Base-by-base conservation (phyloP, 1,140 invertebrate genomes). In the Zaprionus gabonicus region DNA sequence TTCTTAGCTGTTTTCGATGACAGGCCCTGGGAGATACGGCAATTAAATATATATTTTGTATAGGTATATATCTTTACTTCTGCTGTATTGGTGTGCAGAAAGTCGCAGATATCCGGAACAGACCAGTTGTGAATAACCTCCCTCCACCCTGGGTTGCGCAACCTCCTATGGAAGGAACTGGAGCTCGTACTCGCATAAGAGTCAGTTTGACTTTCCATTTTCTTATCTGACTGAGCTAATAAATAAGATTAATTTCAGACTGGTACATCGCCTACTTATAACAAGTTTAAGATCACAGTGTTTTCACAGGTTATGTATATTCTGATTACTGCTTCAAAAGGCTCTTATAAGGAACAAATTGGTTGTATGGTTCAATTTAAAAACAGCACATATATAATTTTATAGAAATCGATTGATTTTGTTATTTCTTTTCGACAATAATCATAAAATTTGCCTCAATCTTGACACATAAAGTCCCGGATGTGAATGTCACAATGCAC, bases 361-460 rank as follows among this genome's bases (percentile, higher is more conserved):
- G 31, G 3, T n/a, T 56, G 28, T 31, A 10, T n/a, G 12, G 9
- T 28, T 51, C 20, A 51, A 51, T 13, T 51, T 25, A 23, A 23
- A 51, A 51, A 51, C 20, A 51, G 10, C 20, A 13, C 12, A n/a
- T 51, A 12, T 46, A 53, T 46, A 58, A 25, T 57, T 13, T 57
- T 57, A 28, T 25, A 71, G 51, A 49, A 64, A 53, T 41, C 69
- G 13, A 71, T 76, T 57, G 60, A 83, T 58, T 66, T 74, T 76
- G 62, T 77, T 81, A 46, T 81, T 69, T 31, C 49, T 58, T 64
- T 65, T 71, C 67, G 66, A 44, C 31, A 84, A 76, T 56, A 76
- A 71, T 77, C 81, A 58, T 83, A 81, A 83, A 83, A 78, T 28
- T 41, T 56, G 63, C 62, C 60, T 28, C 81, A 69, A 76, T 84